Conservation (phyloP, 2,797 vertebrate genomes). For the Darevskia nairensis region DNA sequence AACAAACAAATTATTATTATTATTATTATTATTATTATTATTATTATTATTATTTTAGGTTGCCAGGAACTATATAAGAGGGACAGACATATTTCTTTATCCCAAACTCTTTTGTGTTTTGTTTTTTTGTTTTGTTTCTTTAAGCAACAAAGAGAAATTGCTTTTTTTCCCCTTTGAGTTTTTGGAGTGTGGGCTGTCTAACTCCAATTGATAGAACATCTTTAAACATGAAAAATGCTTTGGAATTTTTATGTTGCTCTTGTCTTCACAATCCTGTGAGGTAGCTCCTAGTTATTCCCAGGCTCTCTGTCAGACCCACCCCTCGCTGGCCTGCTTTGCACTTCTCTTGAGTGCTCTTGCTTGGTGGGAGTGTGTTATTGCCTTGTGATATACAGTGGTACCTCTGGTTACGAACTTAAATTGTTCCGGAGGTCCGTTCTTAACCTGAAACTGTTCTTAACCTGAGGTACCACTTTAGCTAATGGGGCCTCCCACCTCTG, state of each 20-base stretch:
- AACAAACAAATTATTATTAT: not conserved
- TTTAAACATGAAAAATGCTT: not conserved
- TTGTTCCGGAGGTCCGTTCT: too few species aligned
- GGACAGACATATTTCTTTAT: conserved; percentile 21
- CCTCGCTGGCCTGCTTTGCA: too few species aligned
- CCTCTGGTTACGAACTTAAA: too few species aligned
- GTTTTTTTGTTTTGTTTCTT: not conserved
- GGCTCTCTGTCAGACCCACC: not conserved
- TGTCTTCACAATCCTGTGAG: not conserved
- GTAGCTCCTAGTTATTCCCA: not conserved
- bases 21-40: too few species aligned
- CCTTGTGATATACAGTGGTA: too few species aligned
- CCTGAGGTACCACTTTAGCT: too few species aligned
- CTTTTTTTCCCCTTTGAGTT: not conserved
- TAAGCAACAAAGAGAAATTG: not conserved
- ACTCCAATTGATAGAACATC: too few species aligned
- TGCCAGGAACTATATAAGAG: conserved; percentile 56
- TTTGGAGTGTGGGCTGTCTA: not conserved
- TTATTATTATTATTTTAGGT: not conserved
- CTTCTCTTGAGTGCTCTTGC: too few species aligned
- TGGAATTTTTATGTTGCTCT: not conserved
- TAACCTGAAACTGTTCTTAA: too few species aligned
- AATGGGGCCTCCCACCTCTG: too few species aligned
- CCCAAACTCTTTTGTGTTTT: not conserved
- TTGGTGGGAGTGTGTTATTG: too few species aligned